phyloP scores from a whole-genome alignment of 2,797 vertebrate genomes.

The Craterocephalus amniculus region DNA sequence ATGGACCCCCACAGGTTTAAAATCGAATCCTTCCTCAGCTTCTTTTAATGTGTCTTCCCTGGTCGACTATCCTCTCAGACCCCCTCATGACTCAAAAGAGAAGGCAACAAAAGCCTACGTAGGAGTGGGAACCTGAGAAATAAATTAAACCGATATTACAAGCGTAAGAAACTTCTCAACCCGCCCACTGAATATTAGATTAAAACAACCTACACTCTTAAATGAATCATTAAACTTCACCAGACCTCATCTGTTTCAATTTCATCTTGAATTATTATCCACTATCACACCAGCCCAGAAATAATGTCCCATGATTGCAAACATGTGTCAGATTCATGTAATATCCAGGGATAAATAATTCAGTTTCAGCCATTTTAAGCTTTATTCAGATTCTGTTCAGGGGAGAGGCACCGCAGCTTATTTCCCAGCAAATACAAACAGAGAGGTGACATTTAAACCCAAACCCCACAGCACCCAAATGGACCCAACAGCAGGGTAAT shows the following conservation, averaged over 20 bases:
- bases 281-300: conserved; percentile 28
- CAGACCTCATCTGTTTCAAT: conserved; percentile 58
- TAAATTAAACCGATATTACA: conserved; percentile 73
- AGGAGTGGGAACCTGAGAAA: conserved; percentile 71
- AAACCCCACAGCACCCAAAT: conserved; percentile 50
- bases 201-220: conserved; percentile 64
- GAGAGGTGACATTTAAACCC: conserved; percentile 74
- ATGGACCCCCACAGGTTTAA: conserved; percentile 50
- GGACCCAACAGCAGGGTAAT: conserved; percentile 57
- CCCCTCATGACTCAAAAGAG: conserved; percentile 40
- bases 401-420: conserved; percentile 18
- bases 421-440: conserved; percentile 60
- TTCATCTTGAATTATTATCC: conserved; percentile 70
- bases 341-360: conserved; percentile 66
- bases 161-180: conserved; percentile 66
- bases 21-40: conserved; percentile 58
- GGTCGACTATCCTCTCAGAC: conserved; percentile 69
- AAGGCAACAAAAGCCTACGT: conserved; percentile 24
- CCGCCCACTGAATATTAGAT: conserved; percentile 75
- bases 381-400: conserved; percentile 47
- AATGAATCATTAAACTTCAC: conserved; percentile 75
- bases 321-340: conserved; percentile 60
- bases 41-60: conserved; percentile 41
- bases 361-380: conserved; percentile 42
- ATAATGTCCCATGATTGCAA: conserved; percentile 65